phyloP scores from a whole-genome alignment of 1,140 invertebrate genomes.

The Theocolax elegans region DNA sequence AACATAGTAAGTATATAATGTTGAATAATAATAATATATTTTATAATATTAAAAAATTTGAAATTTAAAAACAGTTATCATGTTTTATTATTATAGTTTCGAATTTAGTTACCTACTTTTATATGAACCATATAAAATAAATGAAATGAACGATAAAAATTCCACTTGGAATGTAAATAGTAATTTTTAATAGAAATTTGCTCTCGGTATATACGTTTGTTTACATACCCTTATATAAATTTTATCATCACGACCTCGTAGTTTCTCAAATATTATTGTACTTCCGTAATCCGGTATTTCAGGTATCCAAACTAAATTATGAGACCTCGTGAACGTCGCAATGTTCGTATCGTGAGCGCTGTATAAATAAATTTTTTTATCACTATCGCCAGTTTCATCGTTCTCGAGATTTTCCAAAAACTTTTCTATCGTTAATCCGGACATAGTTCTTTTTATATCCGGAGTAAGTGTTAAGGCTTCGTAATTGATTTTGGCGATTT shows the following conservation, averaged over 20 bases:
- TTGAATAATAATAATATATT: too few species aligned
- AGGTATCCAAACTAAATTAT: not conserved
- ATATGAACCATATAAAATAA: too few species aligned
- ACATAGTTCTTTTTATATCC: not conserved
- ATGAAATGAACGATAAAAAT: too few species aligned
- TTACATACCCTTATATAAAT: constrained; percentile 5
- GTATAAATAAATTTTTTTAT: not conserved
- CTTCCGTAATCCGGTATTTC: not conserved
- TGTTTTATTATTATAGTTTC: too few species aligned
- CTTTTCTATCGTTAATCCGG: not conserved
- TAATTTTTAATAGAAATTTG: too few species aligned
- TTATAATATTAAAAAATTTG: too few species aligned
- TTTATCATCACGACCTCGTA: not conserved
- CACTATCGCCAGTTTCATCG: not conserved
- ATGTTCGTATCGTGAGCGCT: not conserved
- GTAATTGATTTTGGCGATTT: not conserved
- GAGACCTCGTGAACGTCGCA: not conserved
- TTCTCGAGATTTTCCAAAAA: not conserved
- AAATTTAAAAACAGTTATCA: too few species aligned
- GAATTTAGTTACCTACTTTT: too few species aligned
- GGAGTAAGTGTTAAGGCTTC: not conserved
- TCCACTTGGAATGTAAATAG: too few species aligned
- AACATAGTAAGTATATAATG: too few species aligned
- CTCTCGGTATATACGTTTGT: too few species aligned
- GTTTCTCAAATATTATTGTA: constrained; percentile 7